These are phyloP conservation scores for Neodiprion virginianus DNA, from an alignment of 1,140 invertebrate species.

Conservation along the genomic window DNA sequence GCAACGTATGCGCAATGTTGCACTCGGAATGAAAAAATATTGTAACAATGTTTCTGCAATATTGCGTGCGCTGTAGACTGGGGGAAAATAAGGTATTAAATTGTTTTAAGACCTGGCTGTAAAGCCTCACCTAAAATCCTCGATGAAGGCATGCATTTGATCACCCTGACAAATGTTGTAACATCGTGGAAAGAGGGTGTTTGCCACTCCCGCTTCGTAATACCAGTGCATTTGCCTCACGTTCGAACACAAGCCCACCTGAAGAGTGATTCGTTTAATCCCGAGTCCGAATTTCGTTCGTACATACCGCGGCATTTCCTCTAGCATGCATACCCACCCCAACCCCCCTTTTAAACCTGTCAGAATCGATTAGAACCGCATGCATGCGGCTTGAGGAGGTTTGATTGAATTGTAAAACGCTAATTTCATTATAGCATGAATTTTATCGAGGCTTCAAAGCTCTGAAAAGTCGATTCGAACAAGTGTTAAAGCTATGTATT, in stretches of 20 bases:
- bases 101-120: no score
- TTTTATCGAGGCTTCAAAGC: background rate
- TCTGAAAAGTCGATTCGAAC: background rate
- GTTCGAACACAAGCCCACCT: slow-evolving; percentile 78
- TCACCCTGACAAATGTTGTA: slow-evolving; percentile 87
- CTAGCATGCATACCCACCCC: background rate
- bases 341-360: background rate
- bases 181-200: slow-evolving; percentile 85
- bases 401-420: background rate
- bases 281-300: background rate
- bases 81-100: no score
- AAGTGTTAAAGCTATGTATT: no score
- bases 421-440: background rate
- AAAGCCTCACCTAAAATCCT: slow-evolving; percentile 72
- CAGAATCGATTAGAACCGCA: slow-evolving; percentile 2
- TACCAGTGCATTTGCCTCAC: slow-evolving; percentile 90
- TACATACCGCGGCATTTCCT: background rate
- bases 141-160: slow-evolving; percentile 86
- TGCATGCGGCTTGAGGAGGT: slow-evolving; percentile 2
- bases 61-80: no score
- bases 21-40: no score
- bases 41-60: no score
- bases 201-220: slow-evolving; percentile 79
- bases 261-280: background rate
- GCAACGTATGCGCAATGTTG: no score